Evolutionary conservation across 1,140 invertebrate genomes (phyloP), one percentile per base, ranked within the genome.

Genomic region (Cryptotermes secundus): DNA sequence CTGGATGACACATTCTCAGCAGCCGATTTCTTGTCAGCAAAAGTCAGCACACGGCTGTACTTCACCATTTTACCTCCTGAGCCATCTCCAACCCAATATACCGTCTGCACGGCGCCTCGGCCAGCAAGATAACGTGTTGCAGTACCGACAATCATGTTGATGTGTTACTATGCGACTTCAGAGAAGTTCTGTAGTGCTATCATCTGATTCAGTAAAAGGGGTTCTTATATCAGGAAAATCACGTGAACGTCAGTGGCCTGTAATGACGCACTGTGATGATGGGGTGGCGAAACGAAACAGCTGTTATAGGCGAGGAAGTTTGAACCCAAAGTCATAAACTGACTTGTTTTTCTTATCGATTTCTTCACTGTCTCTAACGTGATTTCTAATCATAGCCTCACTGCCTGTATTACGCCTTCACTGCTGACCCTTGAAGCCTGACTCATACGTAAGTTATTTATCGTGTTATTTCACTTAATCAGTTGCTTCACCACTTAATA

Each of bases 101-200:
- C 93, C 0, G 94, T 94, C 86, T 94, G 93, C 34, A 94, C 91
- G 3, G 93, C 93, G 86, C 94, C 93, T 85, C 93, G 91, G 80
- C 94, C 93, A 65, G 93, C 93, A 84, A 95, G 93, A 87, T 93
- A 94, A 59, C 94, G 91, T 9, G 93, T 93, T 10, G 93, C 92
- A 86, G 92, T 91, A 85, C 93, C 88, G 84, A 89, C 88, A 87
- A 89, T 82, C 88, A 89, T 89, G 88, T 88, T 72, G 59, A 26
- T 14, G 4, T n/a, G 7, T 31, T n/a, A 7, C n/a, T 72, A 2
- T 31, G 9, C 19, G 22, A 19, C 19, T 12, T 16, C 19, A 49
- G 26, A 72, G 59, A 31, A 10, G 9, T 31, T 72, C 4, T n/a
- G 59, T 72, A 7, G 53, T 16, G n/a, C 59, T 72, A n/a, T 72